Evolutionary conservation across 2,888 invertebrate genomes (phyloP).

Genomic region (Dermolepida albohirtum): DNA sequence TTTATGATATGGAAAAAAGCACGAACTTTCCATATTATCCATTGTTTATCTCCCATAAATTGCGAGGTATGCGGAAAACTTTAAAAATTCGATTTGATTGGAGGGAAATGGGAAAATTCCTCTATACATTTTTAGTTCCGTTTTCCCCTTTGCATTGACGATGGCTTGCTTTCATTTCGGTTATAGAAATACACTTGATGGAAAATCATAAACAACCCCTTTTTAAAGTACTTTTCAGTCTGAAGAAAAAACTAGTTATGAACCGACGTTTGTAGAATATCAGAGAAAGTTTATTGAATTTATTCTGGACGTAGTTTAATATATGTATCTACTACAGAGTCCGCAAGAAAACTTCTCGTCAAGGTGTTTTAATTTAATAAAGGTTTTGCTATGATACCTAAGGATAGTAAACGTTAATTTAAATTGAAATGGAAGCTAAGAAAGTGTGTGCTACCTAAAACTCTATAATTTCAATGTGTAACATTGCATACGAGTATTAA

Average conservation of each 20-base stretch:
- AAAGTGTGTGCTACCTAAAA: too few relatives aligned
- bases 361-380: not conserved
- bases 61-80: slow-evolving; percentile 5
- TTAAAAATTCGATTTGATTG: slow-evolving; percentile 19
- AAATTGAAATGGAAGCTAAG: too few relatives aligned
- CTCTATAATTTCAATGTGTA: too few relatives aligned
- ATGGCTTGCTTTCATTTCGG: slow-evolving; percentile 4
- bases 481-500: too few relatives aligned
- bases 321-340: not conserved
- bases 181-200: not conserved
- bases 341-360: not conserved
- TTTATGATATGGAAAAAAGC: not conserved
- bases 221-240: slow-evolving; percentile 18
- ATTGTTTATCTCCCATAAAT: slow-evolving; percentile 23
- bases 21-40: slow-evolving; percentile 19
- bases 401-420: too few relatives aligned
- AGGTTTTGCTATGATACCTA: too few relatives aligned
- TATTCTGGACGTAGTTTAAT: slow-evolving; percentile 21
- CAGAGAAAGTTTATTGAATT: slow-evolving; percentile 6
- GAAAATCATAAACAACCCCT: slow-evolving; percentile 28
- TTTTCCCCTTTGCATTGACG: not conserved
- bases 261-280: slow-evolving; percentile 25
- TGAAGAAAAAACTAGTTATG: slow-evolving; percentile 5
- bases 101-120: slow-evolving; percentile 19
- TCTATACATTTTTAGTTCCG: slow-evolving; percentile 2